A percentile compares a stretch with the other conserved stretches of the same genome.
Conservation (phyloP, 1,140 invertebrate species). For the Battus philenor region DNA sequence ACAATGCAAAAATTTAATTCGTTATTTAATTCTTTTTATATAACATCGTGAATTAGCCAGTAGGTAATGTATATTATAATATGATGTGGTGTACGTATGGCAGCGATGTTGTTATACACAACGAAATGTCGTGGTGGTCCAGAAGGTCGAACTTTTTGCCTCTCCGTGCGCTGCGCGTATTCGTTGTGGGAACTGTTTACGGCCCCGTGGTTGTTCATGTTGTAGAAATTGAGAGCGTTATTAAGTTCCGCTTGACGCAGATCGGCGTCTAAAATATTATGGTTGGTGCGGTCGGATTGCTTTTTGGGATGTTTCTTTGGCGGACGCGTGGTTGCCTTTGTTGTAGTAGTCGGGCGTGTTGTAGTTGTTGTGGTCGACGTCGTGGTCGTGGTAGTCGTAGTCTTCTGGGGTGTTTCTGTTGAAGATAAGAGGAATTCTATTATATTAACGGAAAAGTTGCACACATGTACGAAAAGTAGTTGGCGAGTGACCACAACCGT, state of each 20-base stretch:
- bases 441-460: background rate
- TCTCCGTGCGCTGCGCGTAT: conserved; percentile 53
- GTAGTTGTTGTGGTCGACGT: conserved; percentile 58
- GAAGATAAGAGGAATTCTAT: conserved; percentile 24
- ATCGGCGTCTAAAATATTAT: conserved; percentile 54
- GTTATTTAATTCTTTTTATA: background rate
- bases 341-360: conserved; percentile 38
- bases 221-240: conserved; percentile 56
- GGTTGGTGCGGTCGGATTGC: conserved; percentile 39
- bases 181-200: conserved; percentile 54
- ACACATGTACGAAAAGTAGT: too few species aligned
- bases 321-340: conserved; percentile 37
- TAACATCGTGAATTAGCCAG: conserved; percentile 23
- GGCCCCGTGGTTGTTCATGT: conserved; percentile 34
- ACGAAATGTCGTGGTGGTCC: conserved; percentile 50
- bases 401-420: conserved; percentile 66
- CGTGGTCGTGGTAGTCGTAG: conserved; percentile 55
- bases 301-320: conserved; percentile 58
- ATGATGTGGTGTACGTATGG: conserved; percentile 14
- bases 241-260: conserved; percentile 38
- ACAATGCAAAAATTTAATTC: conserved; percentile 7
- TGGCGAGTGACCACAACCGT: too few species aligned
- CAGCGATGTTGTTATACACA: conserved; percentile 36
- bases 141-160: conserved; percentile 59
- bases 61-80: conserved; percentile 18